Conservation (phyloP, 2,113 vertebrate genomes). For the Bufo gargarizans region DNA sequence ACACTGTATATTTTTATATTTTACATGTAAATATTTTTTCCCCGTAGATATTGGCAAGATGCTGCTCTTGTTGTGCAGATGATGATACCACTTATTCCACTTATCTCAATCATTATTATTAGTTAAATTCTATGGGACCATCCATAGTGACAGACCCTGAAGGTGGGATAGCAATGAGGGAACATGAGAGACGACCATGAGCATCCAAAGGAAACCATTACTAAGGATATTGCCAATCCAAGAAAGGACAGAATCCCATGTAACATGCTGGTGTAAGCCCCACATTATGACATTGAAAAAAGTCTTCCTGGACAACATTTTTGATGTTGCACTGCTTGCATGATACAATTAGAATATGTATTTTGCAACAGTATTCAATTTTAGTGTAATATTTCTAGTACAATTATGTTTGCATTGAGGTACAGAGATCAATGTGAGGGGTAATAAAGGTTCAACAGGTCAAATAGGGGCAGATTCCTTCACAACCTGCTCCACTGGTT, state of each 20-base stretch:
- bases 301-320: not conserved
- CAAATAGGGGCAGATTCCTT: too few species aligned
- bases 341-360: too few species aligned
- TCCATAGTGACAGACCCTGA: not conserved
- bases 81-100: not conserved
- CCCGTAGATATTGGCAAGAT: not conserved
- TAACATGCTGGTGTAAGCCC: too few species aligned
- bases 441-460: too few species aligned
- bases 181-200: not conserved
- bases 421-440: too few species aligned
- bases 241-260: not conserved
- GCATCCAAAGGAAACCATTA: too few species aligned
- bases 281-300: too few species aligned
- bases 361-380: too few species aligned
- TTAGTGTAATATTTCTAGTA: too few species aligned
- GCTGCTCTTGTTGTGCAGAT: not conserved
- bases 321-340: not conserved
- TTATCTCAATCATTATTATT: not conserved
- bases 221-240: not conserved
- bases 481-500: too few species aligned
- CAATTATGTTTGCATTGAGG: too few species aligned
- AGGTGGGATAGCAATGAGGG: not conserved
- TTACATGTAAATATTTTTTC: not conserved
- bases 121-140: not conserved
- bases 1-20: not conserved